Percentiles rank a stretch among this genome's conserved stretches.
These are phyloP conservation scores for Andrena fulva DNA, from an alignment of 2,888 invertebrate species.

Conservation along the genomic window DNA sequence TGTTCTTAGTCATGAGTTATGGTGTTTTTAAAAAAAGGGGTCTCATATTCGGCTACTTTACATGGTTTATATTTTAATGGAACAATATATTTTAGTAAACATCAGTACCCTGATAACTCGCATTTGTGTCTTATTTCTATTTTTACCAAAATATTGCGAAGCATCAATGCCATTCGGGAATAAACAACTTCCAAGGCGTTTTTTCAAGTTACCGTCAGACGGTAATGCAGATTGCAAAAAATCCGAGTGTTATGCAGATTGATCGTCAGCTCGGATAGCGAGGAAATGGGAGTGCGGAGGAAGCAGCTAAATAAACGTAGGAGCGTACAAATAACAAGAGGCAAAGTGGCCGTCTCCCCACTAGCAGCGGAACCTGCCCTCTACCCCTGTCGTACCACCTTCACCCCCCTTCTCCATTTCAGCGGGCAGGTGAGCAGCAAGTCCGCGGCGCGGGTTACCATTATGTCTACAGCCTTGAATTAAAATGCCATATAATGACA, in stretches of 20 bases:
- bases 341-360: constrained; percentile 52
- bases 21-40: too few species aligned
- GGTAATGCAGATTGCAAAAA: constrained; percentile 41
- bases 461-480: constrained; percentile 84
- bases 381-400: constrained; percentile 13
- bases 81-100: too few species aligned
- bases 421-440: constrained; percentile 75
- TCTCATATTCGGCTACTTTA: too few species aligned
- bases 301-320: constrained; percentile 58
- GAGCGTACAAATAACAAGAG: constrained; percentile 48
- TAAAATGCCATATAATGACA: constrained; percentile 84
- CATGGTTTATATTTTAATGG: too few species aligned
- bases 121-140: too few species aligned
- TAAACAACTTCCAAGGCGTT: background rate
- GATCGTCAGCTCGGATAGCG: constrained; percentile 30
- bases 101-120: too few species aligned
- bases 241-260: constrained; percentile 28
- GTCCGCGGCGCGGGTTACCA: constrained; percentile 78
- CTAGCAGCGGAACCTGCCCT: constrained; percentile 12
- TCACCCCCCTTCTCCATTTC: constrained; percentile 17
- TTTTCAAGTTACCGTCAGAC: constrained; percentile 15
- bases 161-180: too few species aligned
- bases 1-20: too few species aligned
- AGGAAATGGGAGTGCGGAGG: constrained; percentile 48
- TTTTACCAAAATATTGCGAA: too few species aligned